phyloP scores from a whole-genome alignment of 2,113 vertebrate genomes.

The Dipodomys ordii region DNA sequence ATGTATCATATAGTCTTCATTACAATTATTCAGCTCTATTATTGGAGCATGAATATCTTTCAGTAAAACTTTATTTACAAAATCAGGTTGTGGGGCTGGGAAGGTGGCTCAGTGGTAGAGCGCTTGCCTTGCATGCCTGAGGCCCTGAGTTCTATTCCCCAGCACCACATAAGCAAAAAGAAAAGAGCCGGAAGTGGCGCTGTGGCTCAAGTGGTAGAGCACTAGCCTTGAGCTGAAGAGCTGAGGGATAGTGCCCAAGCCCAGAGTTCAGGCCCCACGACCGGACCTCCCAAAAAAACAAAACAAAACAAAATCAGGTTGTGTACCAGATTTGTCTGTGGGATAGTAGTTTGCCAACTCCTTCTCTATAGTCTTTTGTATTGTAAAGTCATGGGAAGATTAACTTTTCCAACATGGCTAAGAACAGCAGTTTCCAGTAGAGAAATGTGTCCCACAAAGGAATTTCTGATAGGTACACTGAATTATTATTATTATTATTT shows the following conservation, averaged over 20 bases:
- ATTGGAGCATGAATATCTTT: background rate
- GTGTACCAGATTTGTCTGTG: background rate
- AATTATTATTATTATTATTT: too few species aligned
- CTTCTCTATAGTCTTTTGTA: background rate
- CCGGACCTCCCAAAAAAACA: too few species aligned
- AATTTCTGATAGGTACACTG: background rate
- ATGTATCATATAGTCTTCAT: background rate
- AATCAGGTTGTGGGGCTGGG: background rate
- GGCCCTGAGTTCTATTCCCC: too few species aligned
- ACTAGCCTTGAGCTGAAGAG: too few species aligned
- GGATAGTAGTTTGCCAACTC: background rate
- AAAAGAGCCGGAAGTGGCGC: too few species aligned
- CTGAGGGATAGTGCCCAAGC: too few species aligned
- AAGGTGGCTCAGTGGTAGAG: too few species aligned
- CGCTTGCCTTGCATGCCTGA: too few species aligned
- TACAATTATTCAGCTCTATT: background rate
- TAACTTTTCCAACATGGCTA: background rate
- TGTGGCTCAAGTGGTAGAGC: too few species aligned
- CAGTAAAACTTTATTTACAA: slow-evolving; percentile 13
- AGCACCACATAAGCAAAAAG: too few species aligned
- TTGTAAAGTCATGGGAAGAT: background rate
- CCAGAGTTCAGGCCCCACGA: too few species aligned
- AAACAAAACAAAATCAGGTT: background rate
- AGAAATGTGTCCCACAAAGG: background rate
- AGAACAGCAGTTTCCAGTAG: background rate